Percentiles rank a stretch among this genome's conserved stretches.
These are phyloP conservation scores for Anodontia alba DNA, from an alignment of 2,888 invertebrate species.

Conservation along the genomic window DNA sequence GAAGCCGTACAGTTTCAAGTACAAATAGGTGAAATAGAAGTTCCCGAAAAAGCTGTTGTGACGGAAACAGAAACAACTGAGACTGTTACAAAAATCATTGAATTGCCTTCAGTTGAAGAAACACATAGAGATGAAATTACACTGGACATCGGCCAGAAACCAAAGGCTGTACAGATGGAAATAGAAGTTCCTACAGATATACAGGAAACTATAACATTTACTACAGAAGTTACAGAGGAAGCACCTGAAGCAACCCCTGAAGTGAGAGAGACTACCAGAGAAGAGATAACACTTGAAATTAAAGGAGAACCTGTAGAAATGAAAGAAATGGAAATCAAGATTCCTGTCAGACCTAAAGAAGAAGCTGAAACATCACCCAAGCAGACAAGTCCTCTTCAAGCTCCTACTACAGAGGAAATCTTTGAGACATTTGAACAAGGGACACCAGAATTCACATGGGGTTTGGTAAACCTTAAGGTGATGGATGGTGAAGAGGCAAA, in stretches of 20 bases:
- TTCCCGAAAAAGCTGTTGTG: conserved; percentile 47
- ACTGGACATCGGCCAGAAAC: conserved; percentile 67
- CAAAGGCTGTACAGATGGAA: conserved; percentile 62
- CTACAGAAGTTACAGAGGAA: conserved; percentile 61
- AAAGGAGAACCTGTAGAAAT: conserved; percentile 62
- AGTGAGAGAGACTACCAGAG: conserved; percentile 52
- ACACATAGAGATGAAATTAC: conserved; percentile 67
- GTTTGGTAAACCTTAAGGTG: conserved; percentile 90
- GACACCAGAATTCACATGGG: conserved; percentile 91
- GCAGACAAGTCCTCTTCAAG: conserved; percentile 42
- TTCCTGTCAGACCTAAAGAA: conserved; percentile 56
- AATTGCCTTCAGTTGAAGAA: conserved; percentile 58
- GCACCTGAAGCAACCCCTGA: conserved; percentile 54
- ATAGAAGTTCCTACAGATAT: conserved; percentile 56
- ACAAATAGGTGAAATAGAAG: conserved; percentile 45
- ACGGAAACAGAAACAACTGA: conserved; percentile 46
- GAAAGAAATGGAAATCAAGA: conserved; percentile 59
- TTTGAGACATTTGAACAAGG: conserved; percentile 86
- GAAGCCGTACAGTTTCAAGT: conserved; percentile 54
- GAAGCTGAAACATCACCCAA: conserved; percentile 55
- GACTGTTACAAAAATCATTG: conserved; percentile 45
- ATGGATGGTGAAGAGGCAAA: conserved; percentile 97
- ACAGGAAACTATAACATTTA: conserved; percentile 41
- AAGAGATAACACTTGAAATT: conserved; percentile 64
- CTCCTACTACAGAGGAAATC: conserved; percentile 64